Evolutionary conservation across 1,140 invertebrate genomes (phyloP).

Genomic region (Brachionus koreanus): DNA sequence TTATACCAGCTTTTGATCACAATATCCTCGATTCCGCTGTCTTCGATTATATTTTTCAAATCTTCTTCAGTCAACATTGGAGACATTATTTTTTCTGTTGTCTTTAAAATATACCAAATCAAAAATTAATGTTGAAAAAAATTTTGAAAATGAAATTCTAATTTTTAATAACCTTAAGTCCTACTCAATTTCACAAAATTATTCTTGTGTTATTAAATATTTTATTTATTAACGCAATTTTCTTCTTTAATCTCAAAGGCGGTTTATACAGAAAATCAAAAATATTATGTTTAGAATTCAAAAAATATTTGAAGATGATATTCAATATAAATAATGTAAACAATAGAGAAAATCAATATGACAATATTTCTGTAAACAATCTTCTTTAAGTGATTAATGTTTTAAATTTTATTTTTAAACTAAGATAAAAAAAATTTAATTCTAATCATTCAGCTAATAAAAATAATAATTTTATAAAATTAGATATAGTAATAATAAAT

Average conservation of each 20-base stretch:
- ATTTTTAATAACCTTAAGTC: not conserved
- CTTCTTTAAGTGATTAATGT: no score
- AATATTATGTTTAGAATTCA: not conserved
- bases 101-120: not conserved
- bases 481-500: no score
- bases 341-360: not conserved
- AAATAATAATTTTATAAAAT: no score
- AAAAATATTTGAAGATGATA: not conserved
- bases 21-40: constrained; percentile 23
- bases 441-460: no score
- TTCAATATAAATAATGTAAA: not conserved
- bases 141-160: not conserved
- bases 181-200: not conserved
- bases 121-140: not conserved
- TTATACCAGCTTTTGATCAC: constrained; percentile 44
- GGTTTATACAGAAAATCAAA: not conserved
- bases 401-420: no score
- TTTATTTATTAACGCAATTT: not conserved
- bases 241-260: not conserved
- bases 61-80: constrained; percentile 18
- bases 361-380: no score
- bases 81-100: not conserved
- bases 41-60: constrained; percentile 13
- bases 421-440: no score
- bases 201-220: not conserved